A percentile compares a stretch with the other conserved stretches of the same genome.
Conservation (phyloP, 2,888 invertebrate species). For the Euzophera pinguis region DNA sequence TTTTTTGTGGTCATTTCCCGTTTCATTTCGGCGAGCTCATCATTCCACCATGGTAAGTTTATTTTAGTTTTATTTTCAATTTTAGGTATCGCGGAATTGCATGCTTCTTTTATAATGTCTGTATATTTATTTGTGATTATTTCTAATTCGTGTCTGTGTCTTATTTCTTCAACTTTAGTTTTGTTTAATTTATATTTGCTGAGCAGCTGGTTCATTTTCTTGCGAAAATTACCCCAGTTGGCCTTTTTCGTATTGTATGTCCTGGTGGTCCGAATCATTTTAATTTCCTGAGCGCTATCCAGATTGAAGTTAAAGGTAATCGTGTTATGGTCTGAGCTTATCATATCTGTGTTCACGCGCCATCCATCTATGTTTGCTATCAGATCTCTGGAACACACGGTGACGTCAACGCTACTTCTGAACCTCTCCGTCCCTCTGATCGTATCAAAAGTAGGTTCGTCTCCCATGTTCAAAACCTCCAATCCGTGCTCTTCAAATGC, state of each 20-base stretch:
- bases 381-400: constrained; percentile 13
- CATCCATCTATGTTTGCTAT: constrained; percentile 17
- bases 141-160: background rate
- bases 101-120: background rate
- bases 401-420: constrained; percentile 22
- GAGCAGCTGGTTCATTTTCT: constrained; percentile 15
- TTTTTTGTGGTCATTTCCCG: background rate
- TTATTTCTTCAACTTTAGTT: constrained; percentile 1
- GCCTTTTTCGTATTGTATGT: constrained; percentile 23
- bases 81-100: background rate
- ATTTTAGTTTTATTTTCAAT: background rate
- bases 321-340: constrained; percentile 23
- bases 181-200: background rate
- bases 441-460: too few relatives aligned
- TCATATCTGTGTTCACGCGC: constrained; percentile 15
- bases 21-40: background rate
- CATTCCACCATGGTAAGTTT: constrained; percentile 1
- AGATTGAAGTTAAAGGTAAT: constrained; percentile 21
- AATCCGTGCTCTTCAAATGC: too few relatives aligned
- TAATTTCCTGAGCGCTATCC: constrained; percentile 2
- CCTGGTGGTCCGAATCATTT: constrained; percentile 17
- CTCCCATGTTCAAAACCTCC: too few relatives aligned
- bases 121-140: background rate
- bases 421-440: too few relatives aligned
- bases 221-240: constrained; percentile 21